Percentiles rank a stretch among this genome's conserved stretches.
phyloP scores from a whole-genome alignment of 1,140 invertebrate species.

The Drosophila varians region DNA sequence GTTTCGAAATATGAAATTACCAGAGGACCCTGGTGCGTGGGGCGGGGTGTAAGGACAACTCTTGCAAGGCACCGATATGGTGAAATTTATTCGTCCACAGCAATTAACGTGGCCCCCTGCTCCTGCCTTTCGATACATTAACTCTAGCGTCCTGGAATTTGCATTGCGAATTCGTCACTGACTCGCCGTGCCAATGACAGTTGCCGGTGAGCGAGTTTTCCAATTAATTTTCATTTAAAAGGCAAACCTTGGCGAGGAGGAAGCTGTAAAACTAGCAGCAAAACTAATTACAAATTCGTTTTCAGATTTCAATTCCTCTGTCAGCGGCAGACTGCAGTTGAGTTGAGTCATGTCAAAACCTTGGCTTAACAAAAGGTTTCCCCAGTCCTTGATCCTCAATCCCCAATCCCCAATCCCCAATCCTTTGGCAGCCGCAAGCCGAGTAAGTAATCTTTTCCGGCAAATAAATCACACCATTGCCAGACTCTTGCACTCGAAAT shows the following conservation, averaged over 20 bases:
- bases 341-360: constrained; percentile 55
- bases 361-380: constrained; percentile 24
- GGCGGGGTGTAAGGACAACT: neutral
- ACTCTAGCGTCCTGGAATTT: constrained; percentile 33
- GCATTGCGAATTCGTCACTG: constrained; percentile 9
- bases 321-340: constrained; percentile 57
- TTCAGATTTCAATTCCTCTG: constrained; percentile 76
- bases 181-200: constrained; percentile 46
- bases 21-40: constrained; percentile 15
- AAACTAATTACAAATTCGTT: constrained; percentile 83
- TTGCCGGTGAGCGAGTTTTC: constrained; percentile 65
- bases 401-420: constrained; percentile 5
- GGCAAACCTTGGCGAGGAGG: constrained; percentile 26
- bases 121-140: constrained; percentile 14
- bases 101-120: constrained; percentile 57
- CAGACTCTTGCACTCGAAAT: constrained; percentile 63
- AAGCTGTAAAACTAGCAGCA: constrained; percentile 65
- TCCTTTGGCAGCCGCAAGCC: constrained; percentile 43
- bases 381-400: neutral
- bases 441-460: constrained; percentile 83
- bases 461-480: constrained; percentile 83
- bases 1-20: constrained; percentile 80
- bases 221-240: constrained; percentile 71
- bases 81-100: constrained; percentile 67
- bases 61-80: constrained; percentile 35